Percentiles rank a stretch among this genome's conserved stretches.
phyloP scores from a whole-genome alignment of 2,888 invertebrate species.

The Zaprionus lineosus region DNA sequence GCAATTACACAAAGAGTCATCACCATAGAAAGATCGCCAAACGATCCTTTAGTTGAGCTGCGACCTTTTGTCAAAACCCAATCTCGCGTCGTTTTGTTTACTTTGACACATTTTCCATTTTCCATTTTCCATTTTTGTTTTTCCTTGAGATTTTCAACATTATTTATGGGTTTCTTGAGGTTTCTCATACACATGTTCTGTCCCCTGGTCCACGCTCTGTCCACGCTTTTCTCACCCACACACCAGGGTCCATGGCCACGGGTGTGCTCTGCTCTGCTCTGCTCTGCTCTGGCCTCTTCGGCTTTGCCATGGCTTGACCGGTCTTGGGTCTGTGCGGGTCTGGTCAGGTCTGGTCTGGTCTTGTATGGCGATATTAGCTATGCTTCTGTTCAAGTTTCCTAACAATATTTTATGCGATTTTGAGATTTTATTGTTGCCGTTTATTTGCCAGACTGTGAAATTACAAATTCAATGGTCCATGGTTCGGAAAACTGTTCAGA shows the following conservation, averaged over 20 bases:
- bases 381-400: conserved; percentile 66
- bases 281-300: no score
- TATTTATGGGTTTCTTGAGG: conserved; percentile 67
- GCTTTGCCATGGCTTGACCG: no score
- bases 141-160: conserved; percentile 41
- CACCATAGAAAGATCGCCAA: no score
- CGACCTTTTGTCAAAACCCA: conserved; percentile 9
- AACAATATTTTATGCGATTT: conserved; percentile 54
- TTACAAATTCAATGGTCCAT: conserved; percentile 24
- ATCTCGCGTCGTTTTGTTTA: conserved; percentile 50
- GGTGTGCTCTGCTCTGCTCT: conserved; percentile 26
- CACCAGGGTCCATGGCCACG: background rate
- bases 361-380: no score
- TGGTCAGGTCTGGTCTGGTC: no score
- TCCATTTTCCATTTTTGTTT: conserved; percentile 44
- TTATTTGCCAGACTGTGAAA: conserved; percentile 58
- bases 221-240: conserved; percentile 16
- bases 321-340: conserved; percentile 10
- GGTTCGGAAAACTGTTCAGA: conserved; percentile 56
- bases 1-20: no score
- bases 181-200: conserved; percentile 41
- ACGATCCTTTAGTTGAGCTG: background rate
- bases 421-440: conserved; percentile 21
- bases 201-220: background rate
- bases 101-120: conserved; percentile 67